Conservation (phyloP, 2,888 invertebrate genomes). For the Iselma pallidipennis region DNA sequence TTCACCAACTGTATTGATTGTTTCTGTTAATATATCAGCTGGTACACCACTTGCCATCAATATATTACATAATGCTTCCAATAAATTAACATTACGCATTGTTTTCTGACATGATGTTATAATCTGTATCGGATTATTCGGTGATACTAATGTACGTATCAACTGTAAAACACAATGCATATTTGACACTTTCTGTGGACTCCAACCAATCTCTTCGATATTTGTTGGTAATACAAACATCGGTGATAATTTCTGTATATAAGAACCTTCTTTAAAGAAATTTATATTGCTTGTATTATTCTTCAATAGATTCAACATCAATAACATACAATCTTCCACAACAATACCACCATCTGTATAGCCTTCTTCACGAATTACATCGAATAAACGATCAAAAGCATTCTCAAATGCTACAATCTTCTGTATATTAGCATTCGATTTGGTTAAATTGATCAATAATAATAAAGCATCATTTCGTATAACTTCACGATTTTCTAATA, state of each 20-base stretch:
- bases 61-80: slow-evolving; percentile 83
- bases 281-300: slow-evolving; percentile 98
- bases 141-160: slow-evolving; percentile 89
- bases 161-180: slow-evolving; percentile 91
- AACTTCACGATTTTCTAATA: slow-evolving; percentile 92
- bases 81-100: slow-evolving; percentile 81
- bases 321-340: slow-evolving; percentile 93
- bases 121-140: slow-evolving; percentile 86
- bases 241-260: slow-evolving; percentile 85
- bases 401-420: slow-evolving; percentile 99
- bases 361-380: slow-evolving; percentile 75
- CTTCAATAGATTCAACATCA: slow-evolving; percentile 90
- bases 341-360: slow-evolving; percentile 95
- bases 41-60: slow-evolving; percentile 97
- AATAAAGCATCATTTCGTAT: slow-evolving; percentile 93
- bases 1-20: slow-evolving; percentile 91
- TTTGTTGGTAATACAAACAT: slow-evolving; percentile 83
- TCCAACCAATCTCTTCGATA: slow-evolving; percentile 78
- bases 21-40: slow-evolving; percentile 94
- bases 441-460: slow-evolving; percentile 88
- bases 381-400: slow-evolving; percentile 93
- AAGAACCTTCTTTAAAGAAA: slow-evolving; percentile 97
- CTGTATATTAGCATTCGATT: slow-evolving; percentile 95
- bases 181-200: slow-evolving; percentile 92
- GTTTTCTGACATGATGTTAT: slow-evolving; percentile 82